Percentiles rank a stretch among this genome's conserved stretches.
These are phyloP conservation scores for Hypercompe scribonia DNA, from an alignment of 2,888 invertebrate genomes.

Conservation along the genomic window DNA sequence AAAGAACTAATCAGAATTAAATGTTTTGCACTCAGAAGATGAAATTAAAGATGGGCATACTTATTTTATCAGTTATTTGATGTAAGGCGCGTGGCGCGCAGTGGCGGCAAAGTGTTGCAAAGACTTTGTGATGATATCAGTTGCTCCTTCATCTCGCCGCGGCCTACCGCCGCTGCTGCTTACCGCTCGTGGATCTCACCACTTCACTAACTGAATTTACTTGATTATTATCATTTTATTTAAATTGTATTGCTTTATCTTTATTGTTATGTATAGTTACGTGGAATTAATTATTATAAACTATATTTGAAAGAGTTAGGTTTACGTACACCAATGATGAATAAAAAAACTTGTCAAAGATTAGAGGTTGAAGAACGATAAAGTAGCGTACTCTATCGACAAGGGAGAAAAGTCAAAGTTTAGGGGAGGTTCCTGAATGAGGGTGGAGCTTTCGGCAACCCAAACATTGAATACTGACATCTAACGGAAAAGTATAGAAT, in stretches of 20 bases:
- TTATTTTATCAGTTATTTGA: slow-evolving; percentile 78
- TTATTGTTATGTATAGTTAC: slow-evolving; percentile 57
- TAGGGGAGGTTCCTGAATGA: slow-evolving; percentile 53
- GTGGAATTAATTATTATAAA: slow-evolving; percentile 27
- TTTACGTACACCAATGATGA: neutral
- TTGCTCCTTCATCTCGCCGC: slow-evolving; percentile 78
- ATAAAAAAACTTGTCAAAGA: neutral
- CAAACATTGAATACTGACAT: slow-evolving; percentile 67
- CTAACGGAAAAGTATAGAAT: slow-evolving; percentile 75
- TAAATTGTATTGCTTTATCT: slow-evolving; percentile 71
- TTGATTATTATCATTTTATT: slow-evolving; percentile 72
- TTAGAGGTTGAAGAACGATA: slow-evolving; percentile 18
- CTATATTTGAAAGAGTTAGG: neutral
- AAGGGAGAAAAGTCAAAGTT: slow-evolving; percentile 56
- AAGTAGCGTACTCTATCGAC: slow-evolving; percentile 77
- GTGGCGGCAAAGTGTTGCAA: slow-evolving; percentile 74
- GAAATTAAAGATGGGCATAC: slow-evolving; percentile 74
- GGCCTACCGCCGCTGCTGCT: slow-evolving; percentile 58
- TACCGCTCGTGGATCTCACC: slow-evolving; percentile 61
- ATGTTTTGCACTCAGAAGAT: slow-evolving; percentile 64
- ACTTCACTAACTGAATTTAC: slow-evolving; percentile 65
- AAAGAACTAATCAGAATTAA: slow-evolving; percentile 48
- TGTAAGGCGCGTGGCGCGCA: slow-evolving; percentile 75
- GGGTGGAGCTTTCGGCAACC: slow-evolving; percentile 47
- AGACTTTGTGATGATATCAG: slow-evolving; percentile 73